A percentile compares a stretch with the other conserved stretches of the same genome.
Evolutionary conservation across 2,113 vertebrate species (phyloP).

Genomic region (Dromas ardeola): DNA sequence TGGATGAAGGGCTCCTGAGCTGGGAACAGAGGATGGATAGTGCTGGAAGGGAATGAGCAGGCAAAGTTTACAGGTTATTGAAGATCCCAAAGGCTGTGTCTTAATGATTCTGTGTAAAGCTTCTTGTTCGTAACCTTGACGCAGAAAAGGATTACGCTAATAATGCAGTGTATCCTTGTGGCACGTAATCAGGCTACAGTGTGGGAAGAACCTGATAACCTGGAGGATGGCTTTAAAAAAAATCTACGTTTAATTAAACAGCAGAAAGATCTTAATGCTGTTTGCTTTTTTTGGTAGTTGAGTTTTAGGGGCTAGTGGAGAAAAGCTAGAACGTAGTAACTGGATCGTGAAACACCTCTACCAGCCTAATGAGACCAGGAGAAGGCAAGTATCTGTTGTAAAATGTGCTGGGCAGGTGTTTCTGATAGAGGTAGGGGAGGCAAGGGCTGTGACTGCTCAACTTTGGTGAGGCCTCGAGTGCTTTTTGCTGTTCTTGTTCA

Average conservation of each 20-base stretch:
- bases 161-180: accelerated
- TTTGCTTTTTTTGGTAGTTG: background rate
- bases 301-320: background rate
- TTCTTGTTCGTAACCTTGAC: background rate
- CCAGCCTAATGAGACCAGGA: background rate
- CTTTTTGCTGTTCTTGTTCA: background rate
- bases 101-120: background rate
- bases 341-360: background rate
- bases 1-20: background rate
- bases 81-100: background rate
- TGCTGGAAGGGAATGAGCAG: background rate
- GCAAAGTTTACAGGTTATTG: background rate
- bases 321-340: background rate
- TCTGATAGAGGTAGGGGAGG: background rate
- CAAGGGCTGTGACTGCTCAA: background rate
- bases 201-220: background rate
- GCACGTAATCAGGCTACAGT: background rate
- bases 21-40: background rate
- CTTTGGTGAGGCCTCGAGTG: background rate
- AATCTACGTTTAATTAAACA: background rate
- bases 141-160: background rate
- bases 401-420: background rate
- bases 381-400: background rate
- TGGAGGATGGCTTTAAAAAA: background rate
- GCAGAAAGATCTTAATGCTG: background rate